These are phyloP conservation scores for Sarcophaga carnaria DNA, from an alignment of 2,888 invertebrate species.

Conservation along the genomic window DNA sequence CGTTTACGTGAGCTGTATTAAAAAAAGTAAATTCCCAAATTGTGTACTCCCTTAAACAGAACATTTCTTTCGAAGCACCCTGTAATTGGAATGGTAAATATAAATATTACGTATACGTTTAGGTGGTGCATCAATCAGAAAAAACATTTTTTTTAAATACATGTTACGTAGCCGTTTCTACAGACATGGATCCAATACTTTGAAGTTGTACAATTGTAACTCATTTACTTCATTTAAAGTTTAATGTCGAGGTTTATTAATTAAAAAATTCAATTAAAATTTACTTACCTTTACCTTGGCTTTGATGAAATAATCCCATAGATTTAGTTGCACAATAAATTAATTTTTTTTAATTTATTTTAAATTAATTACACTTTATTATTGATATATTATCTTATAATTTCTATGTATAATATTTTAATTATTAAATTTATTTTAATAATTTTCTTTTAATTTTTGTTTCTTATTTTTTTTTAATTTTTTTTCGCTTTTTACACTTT, in stretches of 20 bases:
- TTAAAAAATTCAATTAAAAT: background rate
- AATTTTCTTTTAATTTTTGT: background rate
- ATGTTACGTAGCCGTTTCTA: background rate
- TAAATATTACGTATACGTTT: slow-evolving; percentile 42
- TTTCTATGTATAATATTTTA: background rate
- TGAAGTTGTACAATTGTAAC: too few species aligned
- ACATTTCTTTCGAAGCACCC: too few species aligned
- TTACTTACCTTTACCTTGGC: slow-evolving; percentile 24
- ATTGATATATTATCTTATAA: background rate
- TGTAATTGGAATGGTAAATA: too few species aligned
- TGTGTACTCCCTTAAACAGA: too few species aligned
- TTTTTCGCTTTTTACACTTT: background rate
- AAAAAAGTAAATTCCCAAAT: too few species aligned
- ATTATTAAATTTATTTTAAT: background rate
- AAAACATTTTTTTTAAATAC: too few species aligned
- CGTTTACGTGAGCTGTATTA: too few species aligned
- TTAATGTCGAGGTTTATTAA: too few species aligned
- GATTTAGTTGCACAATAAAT: too few species aligned
- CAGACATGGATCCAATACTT: background rate
- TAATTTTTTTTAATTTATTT: background rate
- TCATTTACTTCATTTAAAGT: too few species aligned
- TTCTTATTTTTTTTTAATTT: slow-evolving; percentile 6
- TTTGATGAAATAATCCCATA: too few species aligned
- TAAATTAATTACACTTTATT: background rate
- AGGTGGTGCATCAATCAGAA: background rate